phyloP scores from a whole-genome alignment of 2,888 invertebrate species.

The Callyntrura guangdongensis region DNA sequence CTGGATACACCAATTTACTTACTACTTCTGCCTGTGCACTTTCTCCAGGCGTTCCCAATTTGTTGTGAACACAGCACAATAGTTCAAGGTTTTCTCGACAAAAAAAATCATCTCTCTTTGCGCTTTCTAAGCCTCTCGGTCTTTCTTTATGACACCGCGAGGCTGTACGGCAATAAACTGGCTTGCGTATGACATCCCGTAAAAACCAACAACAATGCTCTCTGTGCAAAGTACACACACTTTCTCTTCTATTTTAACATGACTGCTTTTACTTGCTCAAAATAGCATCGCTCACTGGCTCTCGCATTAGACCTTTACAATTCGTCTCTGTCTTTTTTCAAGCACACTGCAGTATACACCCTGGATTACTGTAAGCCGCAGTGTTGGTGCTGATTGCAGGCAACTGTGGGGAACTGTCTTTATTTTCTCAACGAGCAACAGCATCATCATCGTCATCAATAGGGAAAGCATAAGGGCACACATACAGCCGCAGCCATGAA shows the following conservation, averaged over 20 bases:
- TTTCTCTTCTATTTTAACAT: constrained; percentile 25
- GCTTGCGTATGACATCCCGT: background rate
- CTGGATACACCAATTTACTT: background rate
- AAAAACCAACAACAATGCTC: constrained; percentile 44
- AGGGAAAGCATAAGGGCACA: constrained; percentile 28
- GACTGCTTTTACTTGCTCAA: background rate
- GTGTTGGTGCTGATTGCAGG: background rate
- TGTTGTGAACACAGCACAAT: background rate
- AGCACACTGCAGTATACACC: background rate
- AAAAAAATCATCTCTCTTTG: constrained; percentile 19
- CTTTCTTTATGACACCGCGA: background rate
- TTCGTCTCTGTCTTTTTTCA: constrained; percentile 45
- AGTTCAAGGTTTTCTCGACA: constrained; percentile 39
- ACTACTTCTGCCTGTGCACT: background rate
- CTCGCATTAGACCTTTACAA: constrained; percentile 17
- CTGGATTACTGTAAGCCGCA: constrained; percentile 34
- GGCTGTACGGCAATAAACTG: constrained; percentile 16
- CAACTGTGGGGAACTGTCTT: constrained; percentile 10
- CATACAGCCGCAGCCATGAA: background rate
- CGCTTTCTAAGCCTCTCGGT: background rate
- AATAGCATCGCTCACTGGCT: background rate
- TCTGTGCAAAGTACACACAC: constrained; percentile 29
- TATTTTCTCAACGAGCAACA: constrained; percentile 33
- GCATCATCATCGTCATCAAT: constrained; percentile 34
- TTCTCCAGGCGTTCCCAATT: background rate